Evolutionary conservation across 2,888 invertebrate species (phyloP).

Genomic region (Lasioglossum vierecki): DNA sequence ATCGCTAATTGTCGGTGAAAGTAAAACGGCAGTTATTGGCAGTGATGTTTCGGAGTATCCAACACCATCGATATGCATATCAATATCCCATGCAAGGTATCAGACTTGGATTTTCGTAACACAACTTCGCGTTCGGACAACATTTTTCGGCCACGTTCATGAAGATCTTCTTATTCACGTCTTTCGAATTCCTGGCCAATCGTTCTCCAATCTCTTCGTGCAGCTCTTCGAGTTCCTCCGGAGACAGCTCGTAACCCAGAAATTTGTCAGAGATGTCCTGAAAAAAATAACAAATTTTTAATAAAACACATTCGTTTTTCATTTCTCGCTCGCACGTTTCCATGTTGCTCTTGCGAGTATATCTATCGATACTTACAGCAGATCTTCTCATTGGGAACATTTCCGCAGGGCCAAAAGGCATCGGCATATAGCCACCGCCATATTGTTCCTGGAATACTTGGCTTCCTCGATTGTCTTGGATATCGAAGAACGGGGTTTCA

Average conservation of each 20-base stretch:
- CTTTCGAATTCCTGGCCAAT: slow-evolving; percentile 30
- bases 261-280: not conserved
- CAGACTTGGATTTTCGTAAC: slow-evolving; percentile 26
- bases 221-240: slow-evolving; percentile 35
- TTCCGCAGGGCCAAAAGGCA: not conserved
- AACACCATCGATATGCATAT: not conserved
- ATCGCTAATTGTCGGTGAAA: not conserved
- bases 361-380: not conserved
- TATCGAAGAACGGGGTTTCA: not conserved
- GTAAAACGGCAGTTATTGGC: not conserved
- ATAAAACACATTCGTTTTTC: not conserved
- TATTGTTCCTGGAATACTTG: not conserved
- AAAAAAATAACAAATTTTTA: not conserved
- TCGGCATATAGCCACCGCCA: not conserved
- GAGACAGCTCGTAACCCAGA: not conserved
- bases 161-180: slow-evolving; percentile 7
- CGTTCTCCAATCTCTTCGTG: slow-evolving; percentile 29
- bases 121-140: slow-evolving; percentile 31
- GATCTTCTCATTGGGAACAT: not conserved
- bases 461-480: not conserved
- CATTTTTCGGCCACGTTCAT: slow-evolving; percentile 28
- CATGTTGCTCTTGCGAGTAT: too few relatives aligned
- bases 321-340: too few relatives aligned
- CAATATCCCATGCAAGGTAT: slow-evolving; percentile 38
- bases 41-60: not conserved